Base-by-base conservation (phyloP, 2,888 invertebrate genomes). In the Metellina segmentata region DNA sequence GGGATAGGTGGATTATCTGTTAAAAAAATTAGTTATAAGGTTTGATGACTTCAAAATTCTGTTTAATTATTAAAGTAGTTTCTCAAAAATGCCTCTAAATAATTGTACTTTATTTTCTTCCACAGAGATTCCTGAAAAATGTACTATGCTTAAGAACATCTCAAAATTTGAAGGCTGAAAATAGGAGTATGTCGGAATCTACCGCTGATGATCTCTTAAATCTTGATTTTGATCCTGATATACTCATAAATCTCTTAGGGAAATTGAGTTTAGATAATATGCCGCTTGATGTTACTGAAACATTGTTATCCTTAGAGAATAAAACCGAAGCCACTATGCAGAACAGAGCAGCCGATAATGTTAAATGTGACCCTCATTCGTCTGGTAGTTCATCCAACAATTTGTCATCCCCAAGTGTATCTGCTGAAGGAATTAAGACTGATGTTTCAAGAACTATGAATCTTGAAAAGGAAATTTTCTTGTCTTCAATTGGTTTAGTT, bases 191-290 rank as follows among this genome's bases (percentile, higher is more conserved):
- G 61, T 61, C 74, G 74, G 53, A 74, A 53, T 34, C 74, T 61
- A 19, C n/a, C 48, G 75, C 48, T 74, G 75, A 75, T 53, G 85
- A 77, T 78, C n/a, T 86, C 53, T 70, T 86, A 52, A 52, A 87
- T 72, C 16, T 87, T 19, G 87, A 87, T 48, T 72, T 87, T 72
- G 87, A 87, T 81, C 79, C 79, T 48, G 87, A 87, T 72, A n/a
- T 87, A 8, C 71, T 87, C 52, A 79, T 72, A 72, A 52, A 81
- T 53, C 53, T 79, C 20, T 34, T 87, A 11, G 87, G 79, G 6
- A 79, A 87, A 87, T 81, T 87, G 52, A 87, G 53, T 53, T 53
- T 87, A 48, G 79, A 87, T 34, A 72, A 51, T 48, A 81, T 79
- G 79, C 70, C 79, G 1, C 48, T 19, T 34, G 87, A 87, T 74